Conservation (phyloP, 92 coral and sea anemone species). For the Phenganax marumi region DNA sequence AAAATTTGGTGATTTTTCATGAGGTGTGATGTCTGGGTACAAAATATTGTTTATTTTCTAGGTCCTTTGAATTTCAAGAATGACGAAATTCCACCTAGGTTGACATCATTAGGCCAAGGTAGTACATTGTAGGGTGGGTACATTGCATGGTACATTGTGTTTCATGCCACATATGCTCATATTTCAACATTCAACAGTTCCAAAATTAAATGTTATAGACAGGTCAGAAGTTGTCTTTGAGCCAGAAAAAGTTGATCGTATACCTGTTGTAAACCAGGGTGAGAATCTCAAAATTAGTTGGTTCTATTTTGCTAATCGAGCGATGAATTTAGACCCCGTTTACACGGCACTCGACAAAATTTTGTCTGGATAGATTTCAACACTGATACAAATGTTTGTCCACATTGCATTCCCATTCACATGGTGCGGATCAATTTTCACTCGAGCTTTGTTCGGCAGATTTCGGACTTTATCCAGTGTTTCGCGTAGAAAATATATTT, state of each 20-base stretch:
- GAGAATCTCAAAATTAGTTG: background rate
- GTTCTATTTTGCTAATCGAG: background rate
- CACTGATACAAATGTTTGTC: no score
- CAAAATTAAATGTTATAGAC: background rate
- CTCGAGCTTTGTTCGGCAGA: no score
- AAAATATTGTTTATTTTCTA: background rate
- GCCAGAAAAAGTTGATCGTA: background rate
- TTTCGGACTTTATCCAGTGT: no score
- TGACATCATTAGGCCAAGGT: background rate
- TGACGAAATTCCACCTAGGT: background rate
- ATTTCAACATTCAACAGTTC: background rate
- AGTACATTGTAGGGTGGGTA: background rate
- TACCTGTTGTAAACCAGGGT: constrained; percentile 1
- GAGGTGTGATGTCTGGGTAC: background rate
- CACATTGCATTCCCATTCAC: no score
- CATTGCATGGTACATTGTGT: no score
- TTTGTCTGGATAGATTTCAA: no score
- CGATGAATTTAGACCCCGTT: no score
- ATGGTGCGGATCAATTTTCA: no score
- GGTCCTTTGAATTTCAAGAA: constrained; percentile 18
- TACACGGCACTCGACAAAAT: no score
- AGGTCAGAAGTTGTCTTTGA: background rate
- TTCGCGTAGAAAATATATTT: no score
- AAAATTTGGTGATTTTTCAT: no score
- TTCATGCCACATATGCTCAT: background rate